Base-by-base conservation (phyloP, 2,797 vertebrate genomes). In the Nannoperca obscura region DNA sequence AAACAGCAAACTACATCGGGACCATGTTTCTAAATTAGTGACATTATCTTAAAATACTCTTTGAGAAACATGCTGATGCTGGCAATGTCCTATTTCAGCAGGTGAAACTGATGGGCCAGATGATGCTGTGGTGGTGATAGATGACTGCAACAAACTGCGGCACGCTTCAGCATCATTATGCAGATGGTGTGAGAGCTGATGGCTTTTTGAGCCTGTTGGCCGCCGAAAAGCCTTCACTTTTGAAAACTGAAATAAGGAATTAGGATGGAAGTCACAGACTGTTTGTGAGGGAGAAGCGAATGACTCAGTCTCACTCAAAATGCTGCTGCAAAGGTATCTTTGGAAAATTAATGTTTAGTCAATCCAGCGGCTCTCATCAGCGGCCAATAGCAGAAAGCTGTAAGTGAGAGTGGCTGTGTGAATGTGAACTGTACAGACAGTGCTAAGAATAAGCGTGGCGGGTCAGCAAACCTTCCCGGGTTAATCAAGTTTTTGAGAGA, bases 151-250 rank as follows among this genome's bases (percentile, higher is more conserved):
- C 81, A 85, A 85, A 83, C 73, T 63, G 78, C 74, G 38, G 70
- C 60, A 3, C 34, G 44, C 74, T 69, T 69, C 71, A 12, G 76
- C 67, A 55, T 86, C 71, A 62, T 80, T 63, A 76, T 72, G 73
- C 88, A 78, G 86, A 80, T 84, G 65, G 72, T 10, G 49, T 85
- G 78, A 86, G 78, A 88, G 85, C 78, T 74, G 84, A 88, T 40
- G 60, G 77, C 71, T 86, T 91, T 89, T 86, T 84, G 74, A 81
- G 87, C 84, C 75, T 40, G 30, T 68, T 60, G 74, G 59, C 78
- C 87, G 88, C 86, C 84, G 89, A 88, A 86, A 74, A 82, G 42
- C 38, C 64, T 76, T 88, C 40, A 58, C 70, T 76, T 77, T 46
- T 82, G 46, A 70, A 63, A 86, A 76, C 52, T 60, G 44, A 74